Base-by-base conservation (phyloP, 2,888 invertebrate species). In the Diplolepis rosae region DNA sequence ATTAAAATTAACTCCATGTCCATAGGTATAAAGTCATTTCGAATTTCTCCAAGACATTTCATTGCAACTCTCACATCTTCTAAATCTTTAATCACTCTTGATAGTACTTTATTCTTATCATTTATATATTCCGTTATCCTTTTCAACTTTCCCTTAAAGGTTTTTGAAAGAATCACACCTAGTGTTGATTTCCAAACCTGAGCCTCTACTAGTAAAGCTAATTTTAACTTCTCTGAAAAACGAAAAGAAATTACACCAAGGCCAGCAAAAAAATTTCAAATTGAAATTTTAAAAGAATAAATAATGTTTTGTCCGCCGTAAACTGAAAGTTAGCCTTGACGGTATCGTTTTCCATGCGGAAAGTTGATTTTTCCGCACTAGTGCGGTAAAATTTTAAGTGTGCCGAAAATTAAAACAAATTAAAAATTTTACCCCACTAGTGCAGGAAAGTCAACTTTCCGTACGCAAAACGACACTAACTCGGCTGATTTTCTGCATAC, bases 41-140 rank as follows among this genome's bases (percentile, higher is more conserved):
- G 90, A 75, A 97, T 93, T 76, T 92, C 90, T 80, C 93, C 92
- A 65, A 96, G 90, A 75, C 95, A 95, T 81, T 92, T 89, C 96
- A 97, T 96, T 1, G 95, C 95, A 28, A 94, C 87, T 82, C 95
- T 92, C 66, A 95, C 95, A 81, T 95, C 94, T 79, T 95, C 94
- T 74, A 95, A 90, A 88, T 96, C 95, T 81, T 93, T 93, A 30
- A 96, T 93, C 27, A 92, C 92, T 79, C 94, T 93, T 9, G 89
- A 86, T 80, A 95, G 89, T 28, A 93, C 91, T 83, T 94, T 95
- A 87, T 93, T 93, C 77, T 94, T 93, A 15, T 94, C 93, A 27
- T 92, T 92, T 51, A 96, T 95, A 81, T 96, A 96, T 69, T 94
- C 93, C 77, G 93, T 92, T 84, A 96, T 91, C 82, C 91, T 92